phyloP scores from a whole-genome alignment of 2,113 vertebrate genomes.

The Sardina pilchardus region DNA sequence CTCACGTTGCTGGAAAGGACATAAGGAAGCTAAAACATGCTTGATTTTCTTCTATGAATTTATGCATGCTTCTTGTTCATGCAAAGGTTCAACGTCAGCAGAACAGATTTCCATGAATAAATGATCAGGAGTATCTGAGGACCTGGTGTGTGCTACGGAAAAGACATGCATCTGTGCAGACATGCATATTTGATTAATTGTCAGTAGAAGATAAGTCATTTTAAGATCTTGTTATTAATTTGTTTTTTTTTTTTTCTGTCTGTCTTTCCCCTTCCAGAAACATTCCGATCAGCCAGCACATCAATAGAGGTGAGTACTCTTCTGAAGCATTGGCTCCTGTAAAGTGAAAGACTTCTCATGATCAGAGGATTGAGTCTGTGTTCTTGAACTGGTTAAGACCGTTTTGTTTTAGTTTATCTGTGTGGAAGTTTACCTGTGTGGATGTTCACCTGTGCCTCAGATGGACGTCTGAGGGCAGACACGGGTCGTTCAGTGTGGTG shows the following conservation, averaged over 20 bases:
- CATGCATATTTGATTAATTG: neutral
- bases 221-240: neutral
- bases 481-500: neutral
- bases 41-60: neutral
- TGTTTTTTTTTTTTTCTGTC: slow-evolving; percentile 48
- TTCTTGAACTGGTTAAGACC: neutral
- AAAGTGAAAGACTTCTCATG: neutral
- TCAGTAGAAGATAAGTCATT: neutral
- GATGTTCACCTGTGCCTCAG: neutral
- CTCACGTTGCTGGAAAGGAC: slow-evolving; percentile 7
- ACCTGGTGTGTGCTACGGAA: neutral
- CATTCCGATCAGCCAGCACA: slow-evolving; percentile 70
- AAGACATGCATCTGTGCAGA: neutral
- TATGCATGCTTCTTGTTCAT: slow-evolving; percentile 5
- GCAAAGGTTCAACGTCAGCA: neutral
- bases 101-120: neutral
- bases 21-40: neutral
- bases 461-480: no score
- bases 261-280: slow-evolving; percentile 73
- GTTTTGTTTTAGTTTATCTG: no score
- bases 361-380: neutral
- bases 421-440: no score
- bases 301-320: slow-evolving; percentile 85
- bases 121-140: neutral
- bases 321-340: neutral